Conservation (phyloP, 2,797 vertebrate genomes). For the Hylomyscus alleni region DNA sequence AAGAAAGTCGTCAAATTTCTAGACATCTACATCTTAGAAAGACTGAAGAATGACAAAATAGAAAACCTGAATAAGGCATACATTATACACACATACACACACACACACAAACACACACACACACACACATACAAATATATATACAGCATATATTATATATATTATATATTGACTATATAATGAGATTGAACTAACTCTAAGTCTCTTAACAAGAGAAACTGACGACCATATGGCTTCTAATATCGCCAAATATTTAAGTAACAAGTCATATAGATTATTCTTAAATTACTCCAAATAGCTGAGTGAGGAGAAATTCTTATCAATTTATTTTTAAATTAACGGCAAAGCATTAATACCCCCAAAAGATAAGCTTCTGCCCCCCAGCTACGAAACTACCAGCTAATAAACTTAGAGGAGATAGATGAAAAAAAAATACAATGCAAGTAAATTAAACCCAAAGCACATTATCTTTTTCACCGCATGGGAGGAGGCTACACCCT, state of each 20-base stretch:
- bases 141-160: too few relatives aligned
- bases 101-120: too few relatives aligned
- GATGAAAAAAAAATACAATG: not conserved
- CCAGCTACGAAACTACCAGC: not conserved
- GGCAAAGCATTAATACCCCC: not conserved
- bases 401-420: not conserved
- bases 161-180: not conserved
- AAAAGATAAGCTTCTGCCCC: not conserved
- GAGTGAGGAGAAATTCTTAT: not conserved
- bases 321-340: not conserved
- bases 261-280: not conserved
- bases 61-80: not conserved
- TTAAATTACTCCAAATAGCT: not conserved
- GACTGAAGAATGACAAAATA: not conserved
- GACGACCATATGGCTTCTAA: not conserved
- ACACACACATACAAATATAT: too few relatives aligned
- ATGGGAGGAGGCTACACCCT: not conserved
- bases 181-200: not conserved
- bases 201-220: not conserved
- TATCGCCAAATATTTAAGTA: not conserved
- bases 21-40: not conserved
- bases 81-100: too few relatives aligned
- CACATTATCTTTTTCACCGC: not conserved
- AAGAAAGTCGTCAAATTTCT: not conserved
- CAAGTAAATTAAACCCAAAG: not conserved